Base-by-base conservation (phyloP, 2,113 vertebrate genomes). In the Actenoides lindsayi region DNA sequence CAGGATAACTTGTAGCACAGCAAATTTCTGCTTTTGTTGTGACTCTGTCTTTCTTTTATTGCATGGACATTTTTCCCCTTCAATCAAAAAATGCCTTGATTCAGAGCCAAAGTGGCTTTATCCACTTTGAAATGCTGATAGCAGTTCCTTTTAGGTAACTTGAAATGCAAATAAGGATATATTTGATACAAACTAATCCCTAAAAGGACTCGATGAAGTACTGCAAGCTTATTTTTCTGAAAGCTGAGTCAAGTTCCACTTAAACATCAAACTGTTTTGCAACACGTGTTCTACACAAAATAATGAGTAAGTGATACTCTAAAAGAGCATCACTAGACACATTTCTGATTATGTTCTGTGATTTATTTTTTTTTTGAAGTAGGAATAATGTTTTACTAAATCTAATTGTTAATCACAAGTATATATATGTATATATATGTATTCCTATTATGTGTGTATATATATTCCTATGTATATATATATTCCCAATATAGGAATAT, bases 81-180 rank as follows among this genome's bases (percentile, higher is more conserved):
- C 73, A 59, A 24, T 94, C 51, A 75, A 93, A 87, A 75, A 93
- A 84, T 81, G 76, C 42, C 63, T 92, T 30, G 7, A 92, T 94
- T 94, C 83, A 84, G 73, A 93, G 87, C 41, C 39, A n/a, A 93
- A 35, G 93, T 96, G 85, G n/a, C 60, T 89, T 92, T 46, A 97
- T 87, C 80, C 83, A 39, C 57, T 96, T 93, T 57, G 86, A 94
- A 95, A 84, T 1, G 33, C 86, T 92, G 86, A 83, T 44, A 95
- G 80, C 73, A 89, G 77, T 92, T 95, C 50, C 86, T 96, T 97
- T 91, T 96, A 93, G 94, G 90, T 92, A 93, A 92, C 89, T 89
- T 92, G 86, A 93, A 96, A 94, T 94, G 90, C 92, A 93, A 96
- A 95, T 96, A 89, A 71, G 92, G 95, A 78, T 97, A 89, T 94